A percentile compares a stretch with the other conserved stretches of the same genome.
phyloP scores from a whole-genome alignment of 2,797 vertebrate species.

The Holocentrus rufus region DNA sequence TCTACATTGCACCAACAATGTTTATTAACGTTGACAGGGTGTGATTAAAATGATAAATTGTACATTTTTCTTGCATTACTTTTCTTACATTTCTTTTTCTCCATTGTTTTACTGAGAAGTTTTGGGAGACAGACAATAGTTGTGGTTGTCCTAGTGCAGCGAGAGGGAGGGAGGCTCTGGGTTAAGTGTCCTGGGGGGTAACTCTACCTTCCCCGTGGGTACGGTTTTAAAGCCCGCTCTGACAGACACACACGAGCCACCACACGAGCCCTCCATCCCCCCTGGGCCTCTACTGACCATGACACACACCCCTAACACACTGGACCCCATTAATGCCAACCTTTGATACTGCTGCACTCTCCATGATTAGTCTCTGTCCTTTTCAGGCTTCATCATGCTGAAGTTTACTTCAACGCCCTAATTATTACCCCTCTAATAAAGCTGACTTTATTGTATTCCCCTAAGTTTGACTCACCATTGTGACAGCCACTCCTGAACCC shows the following conservation, averaged over 20 bases:
- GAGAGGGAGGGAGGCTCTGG: constrained; percentile 5
- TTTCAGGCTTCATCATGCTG: not conserved
- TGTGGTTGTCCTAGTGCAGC: not conserved
- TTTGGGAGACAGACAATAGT: not conserved
- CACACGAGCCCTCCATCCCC: constrained; percentile 1
- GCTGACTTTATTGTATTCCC: constrained; percentile 17
- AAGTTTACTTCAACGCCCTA: not conserved
- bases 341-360: constrained; percentile 10
- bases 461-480: constrained; percentile 27
- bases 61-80: not conserved
- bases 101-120: constrained; percentile 3
- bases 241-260: constrained; percentile 35
- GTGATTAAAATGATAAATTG: constrained; percentile 6
- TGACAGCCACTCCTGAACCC: constrained; percentile 19
- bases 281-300: not conserved
- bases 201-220: constrained; percentile 24
- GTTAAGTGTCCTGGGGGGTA: constrained; percentile 30
- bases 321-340: not conserved
- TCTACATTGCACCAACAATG: not conserved
- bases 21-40: not conserved
- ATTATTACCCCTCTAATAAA: constrained; percentile 21
- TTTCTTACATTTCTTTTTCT: not conserved
- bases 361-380: not conserved
- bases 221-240: constrained; percentile 18
- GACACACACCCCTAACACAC: constrained; percentile 4